Base-by-base conservation (phyloP, 2,888 invertebrate species). In the Agrochola circellaris region DNA sequence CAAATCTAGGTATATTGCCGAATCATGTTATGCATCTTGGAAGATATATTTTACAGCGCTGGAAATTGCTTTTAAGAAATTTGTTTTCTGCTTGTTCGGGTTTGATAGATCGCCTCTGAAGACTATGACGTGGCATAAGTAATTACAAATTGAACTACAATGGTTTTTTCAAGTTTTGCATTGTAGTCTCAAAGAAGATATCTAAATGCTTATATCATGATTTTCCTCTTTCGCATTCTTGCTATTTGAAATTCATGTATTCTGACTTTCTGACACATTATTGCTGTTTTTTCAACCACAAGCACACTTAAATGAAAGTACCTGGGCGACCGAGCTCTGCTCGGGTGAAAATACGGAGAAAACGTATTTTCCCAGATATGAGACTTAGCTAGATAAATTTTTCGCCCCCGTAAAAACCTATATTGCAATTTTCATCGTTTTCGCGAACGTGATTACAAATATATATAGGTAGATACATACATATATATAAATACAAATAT, bases 1-100 rank as follows among this genome's bases (percentile, higher is more conserved):
- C 70, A 71, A 76, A 77, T 79, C 48, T 86, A 66, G 38, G 69
- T 83, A 69, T 79, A 84, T 81, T 84, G 68, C 66, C 26, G 38
- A 77, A 73, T 77, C 77, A 67, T 79, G 75, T 73, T 77, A 64
- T 76, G 65, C 68, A 76, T 76, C 72, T 82, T 68, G 26, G 26
- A 54, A 73, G 65, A 81, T 72, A 71, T 73, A 79, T 82, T 79
- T 73, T 65, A 61, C 20, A 69, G 34, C 20, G 62, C 15, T 69
- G n/a, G 66, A 66, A 74, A 85, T 77, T 74, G 73, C 62, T 54
- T 64, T 62, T 73, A 51, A 45, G 66, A 34, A 45, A 58, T 74
- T 68, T 60, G 34, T 58, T 70, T 79, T 66, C 38, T 30, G 74
- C 45, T 65, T 48, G 30, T 70, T 61, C 15, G 45, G 48, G 34